phyloP scores from a whole-genome alignment of 2,888 invertebrate species.

The Limnephilus marmoratus region DNA sequence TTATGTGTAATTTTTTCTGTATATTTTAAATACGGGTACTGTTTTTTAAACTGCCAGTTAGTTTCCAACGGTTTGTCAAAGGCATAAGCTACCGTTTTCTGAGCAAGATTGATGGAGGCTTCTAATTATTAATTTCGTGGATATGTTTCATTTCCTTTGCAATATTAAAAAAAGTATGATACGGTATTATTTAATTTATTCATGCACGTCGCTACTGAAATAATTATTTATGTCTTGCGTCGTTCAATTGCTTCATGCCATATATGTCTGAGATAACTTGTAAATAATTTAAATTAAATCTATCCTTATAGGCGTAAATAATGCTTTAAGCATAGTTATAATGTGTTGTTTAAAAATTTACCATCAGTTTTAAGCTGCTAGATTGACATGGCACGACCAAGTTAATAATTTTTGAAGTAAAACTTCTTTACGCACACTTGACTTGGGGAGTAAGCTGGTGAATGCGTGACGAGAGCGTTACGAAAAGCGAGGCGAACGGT shows the following conservation, averaged over 20 bases:
- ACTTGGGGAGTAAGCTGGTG: too few relatives aligned
- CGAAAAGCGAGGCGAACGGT: too few relatives aligned
- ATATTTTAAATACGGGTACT: not conserved
- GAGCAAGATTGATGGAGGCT: not conserved
- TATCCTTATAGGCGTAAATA: not conserved
- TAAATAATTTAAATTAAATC: not conserved
- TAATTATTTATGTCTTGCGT: not conserved
- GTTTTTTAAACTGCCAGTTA: not conserved
- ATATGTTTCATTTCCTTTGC: not conserved
- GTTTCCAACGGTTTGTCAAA: conserved; percentile 12
- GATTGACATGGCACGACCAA: not conserved
- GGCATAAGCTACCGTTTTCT: conserved; percentile 9
- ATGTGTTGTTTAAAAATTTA: not conserved
- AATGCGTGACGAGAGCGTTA: too few relatives aligned
- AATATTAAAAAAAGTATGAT: not conserved
- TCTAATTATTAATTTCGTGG: conserved; percentile 11
- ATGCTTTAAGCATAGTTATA: not conserved
- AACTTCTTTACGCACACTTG: too few relatives aligned
- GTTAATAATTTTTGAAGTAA: too few relatives aligned
- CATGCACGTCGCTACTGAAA: not conserved
- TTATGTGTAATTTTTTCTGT: not conserved
- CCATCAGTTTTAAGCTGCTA: not conserved
- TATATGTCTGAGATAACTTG: not conserved
- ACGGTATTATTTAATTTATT: not conserved
- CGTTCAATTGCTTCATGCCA: not conserved